Conservation (phyloP, 1,140 invertebrate genomes). For the Neodiprion fabricii region DNA sequence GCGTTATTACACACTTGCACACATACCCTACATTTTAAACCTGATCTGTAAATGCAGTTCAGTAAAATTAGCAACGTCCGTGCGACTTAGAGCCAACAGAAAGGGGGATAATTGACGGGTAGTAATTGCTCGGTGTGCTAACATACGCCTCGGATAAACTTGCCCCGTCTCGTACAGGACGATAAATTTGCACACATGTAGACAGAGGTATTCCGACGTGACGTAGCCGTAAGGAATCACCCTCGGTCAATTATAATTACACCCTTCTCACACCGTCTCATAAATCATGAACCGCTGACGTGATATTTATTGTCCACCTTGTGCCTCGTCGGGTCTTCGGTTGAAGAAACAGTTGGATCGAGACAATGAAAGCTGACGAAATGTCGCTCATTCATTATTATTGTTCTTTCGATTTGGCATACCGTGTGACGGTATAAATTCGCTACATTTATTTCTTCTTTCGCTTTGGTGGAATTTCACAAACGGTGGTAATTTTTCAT, state of each 20-base stretch:
- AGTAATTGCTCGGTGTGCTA: neutral
- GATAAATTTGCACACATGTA: neutral
- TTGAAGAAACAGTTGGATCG: too few relatives aligned
- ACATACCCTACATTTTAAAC: too few relatives aligned
- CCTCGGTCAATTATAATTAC: constrained; percentile 2
- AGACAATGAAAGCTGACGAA: too few relatives aligned
- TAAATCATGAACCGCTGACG: neutral
- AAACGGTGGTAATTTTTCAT: neutral
- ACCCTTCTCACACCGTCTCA: neutral
- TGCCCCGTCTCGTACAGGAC: neutral
- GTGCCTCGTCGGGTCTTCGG: neutral
- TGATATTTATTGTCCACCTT: too few relatives aligned
- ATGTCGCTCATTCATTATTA: too few relatives aligned
- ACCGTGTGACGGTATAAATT: neutral
- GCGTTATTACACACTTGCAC: too few relatives aligned
- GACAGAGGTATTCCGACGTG: too few relatives aligned
- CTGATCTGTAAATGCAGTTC: too few relatives aligned
- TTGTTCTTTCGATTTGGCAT: neutral
- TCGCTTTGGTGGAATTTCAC: neutral
- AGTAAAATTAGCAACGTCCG: too few relatives aligned
- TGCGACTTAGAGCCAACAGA: too few relatives aligned
- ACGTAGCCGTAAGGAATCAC: neutral
- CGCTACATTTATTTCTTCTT: neutral
- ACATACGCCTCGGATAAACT: neutral
- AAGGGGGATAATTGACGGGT: neutral